phyloP scores from a whole-genome alignment of 1,140 invertebrate genomes.

The Eubasilissa regina region DNA sequence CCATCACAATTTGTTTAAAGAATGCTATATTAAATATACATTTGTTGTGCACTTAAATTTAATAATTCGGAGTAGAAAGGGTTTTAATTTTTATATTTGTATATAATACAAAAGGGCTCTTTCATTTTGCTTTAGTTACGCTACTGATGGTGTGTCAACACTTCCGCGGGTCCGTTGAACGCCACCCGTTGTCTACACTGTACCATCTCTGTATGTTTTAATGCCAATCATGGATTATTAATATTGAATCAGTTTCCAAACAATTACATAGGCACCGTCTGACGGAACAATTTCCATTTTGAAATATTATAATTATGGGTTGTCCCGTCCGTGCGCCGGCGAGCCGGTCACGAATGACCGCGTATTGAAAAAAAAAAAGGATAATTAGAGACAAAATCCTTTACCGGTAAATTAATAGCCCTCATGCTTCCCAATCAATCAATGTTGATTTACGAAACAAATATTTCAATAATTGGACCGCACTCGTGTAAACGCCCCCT shows the following conservation, averaged over 20 bases:
- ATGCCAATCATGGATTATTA: constrained; percentile 39
- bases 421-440: constrained; percentile 34
- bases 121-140: too few species aligned
- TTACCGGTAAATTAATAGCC: constrained; percentile 34
- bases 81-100: too few species aligned
- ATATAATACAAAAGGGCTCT: too few species aligned
- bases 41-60: too few species aligned
- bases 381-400: constrained; percentile 47
- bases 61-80: too few species aligned
- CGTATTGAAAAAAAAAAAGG: constrained; percentile 39
- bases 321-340: constrained; percentile 27
- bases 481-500: constrained; percentile 6
- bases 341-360: constrained; percentile 41
- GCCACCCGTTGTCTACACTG: not conserved
- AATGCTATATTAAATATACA: too few species aligned
- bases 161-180: too few species aligned
- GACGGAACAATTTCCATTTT: constrained; percentile 43
- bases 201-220: constrained; percentile 6
- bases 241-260: constrained; percentile 38
- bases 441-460: constrained; percentile 42
- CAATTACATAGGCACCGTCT: constrained; percentile 39
- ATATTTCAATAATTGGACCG: constrained; percentile 43
- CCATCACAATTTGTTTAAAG: too few species aligned
- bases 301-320: constrained; percentile 46
- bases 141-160: too few species aligned